Conservation (phyloP, 2,797 vertebrate genomes). For the Pogonophryne albipinna region DNA sequence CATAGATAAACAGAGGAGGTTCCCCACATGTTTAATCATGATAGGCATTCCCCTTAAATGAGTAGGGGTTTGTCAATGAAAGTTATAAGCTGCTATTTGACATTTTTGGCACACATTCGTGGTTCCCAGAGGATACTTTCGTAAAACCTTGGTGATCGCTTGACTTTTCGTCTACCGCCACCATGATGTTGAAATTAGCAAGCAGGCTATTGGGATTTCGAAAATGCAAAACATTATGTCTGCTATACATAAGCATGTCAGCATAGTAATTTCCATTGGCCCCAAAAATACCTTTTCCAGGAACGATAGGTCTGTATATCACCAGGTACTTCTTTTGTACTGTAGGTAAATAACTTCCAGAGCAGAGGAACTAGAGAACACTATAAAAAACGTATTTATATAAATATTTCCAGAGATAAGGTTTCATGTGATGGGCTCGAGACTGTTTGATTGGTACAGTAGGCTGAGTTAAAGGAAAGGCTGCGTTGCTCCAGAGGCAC, state of each 20-base stretch:
- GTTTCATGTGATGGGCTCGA: too few relatives aligned
- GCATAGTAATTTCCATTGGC: not conserved
- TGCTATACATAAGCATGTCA: not conserved
- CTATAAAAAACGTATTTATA: too few relatives aligned
- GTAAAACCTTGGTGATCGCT: not conserved
- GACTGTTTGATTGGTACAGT: too few relatives aligned
- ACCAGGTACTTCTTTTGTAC: too few relatives aligned
- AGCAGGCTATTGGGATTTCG: not conserved
- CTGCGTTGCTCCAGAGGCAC: too few relatives aligned
- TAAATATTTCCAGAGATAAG: too few relatives aligned
- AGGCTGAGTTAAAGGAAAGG: too few relatives aligned
- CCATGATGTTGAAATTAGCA: not conserved
- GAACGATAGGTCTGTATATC: too few relatives aligned
- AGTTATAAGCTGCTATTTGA: not conserved
- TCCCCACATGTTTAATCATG: conserved; percentile 5
- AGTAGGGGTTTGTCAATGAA: not conserved
- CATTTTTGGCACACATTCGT: not conserved
- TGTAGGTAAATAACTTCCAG: too few relatives aligned
- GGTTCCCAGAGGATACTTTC: not conserved
- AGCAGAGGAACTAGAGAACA: too few relatives aligned
- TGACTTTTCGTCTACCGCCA: not conserved
- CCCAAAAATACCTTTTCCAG: too few relatives aligned
- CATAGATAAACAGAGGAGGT: not conserved
- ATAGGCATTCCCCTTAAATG: conserved; percentile 1
- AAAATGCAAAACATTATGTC: not conserved